Conservation (phyloP, 2,888 invertebrate genomes). For the Choreutis nemorana region DNA sequence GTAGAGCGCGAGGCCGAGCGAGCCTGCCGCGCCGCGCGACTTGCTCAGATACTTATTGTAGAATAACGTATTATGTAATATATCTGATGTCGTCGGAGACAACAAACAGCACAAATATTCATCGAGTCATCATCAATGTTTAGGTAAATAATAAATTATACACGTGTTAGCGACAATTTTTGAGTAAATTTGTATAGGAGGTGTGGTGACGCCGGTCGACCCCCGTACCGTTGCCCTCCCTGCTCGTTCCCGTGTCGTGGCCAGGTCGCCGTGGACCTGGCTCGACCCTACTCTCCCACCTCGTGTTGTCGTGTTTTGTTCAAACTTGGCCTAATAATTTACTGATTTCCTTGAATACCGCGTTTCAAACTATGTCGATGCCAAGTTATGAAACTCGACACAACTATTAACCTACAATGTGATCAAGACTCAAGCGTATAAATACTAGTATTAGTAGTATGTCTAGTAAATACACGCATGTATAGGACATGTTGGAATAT, state of each 20-base stretch:
- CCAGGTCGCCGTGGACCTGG: not conserved
- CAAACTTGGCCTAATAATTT: slow-evolving; percentile 33
- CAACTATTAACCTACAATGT: slow-evolving; percentile 21
- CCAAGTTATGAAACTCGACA: slow-evolving; percentile 19
- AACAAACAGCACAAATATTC: slow-evolving; percentile 31
- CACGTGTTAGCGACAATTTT: slow-evolving; percentile 26
- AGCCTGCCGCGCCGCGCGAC: slow-evolving; percentile 5
- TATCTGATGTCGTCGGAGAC: slow-evolving; percentile 17
- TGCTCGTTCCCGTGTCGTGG: not conserved
- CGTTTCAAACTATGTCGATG: slow-evolving; percentile 16
- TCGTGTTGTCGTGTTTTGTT: slow-evolving; percentile 10
- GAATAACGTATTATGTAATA: slow-evolving; percentile 15
- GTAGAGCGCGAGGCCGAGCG: slow-evolving; percentile 19
- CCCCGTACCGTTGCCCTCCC: not conserved
- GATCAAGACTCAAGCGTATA: slow-evolving; percentile 28
- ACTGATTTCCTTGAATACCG: slow-evolving; percentile 19
- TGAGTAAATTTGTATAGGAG: slow-evolving; percentile 2
- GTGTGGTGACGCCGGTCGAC: not conserved
- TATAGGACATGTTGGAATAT: slow-evolving; percentile 15
- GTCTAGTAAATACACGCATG: slow-evolving; percentile 19
- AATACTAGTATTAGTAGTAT: slow-evolving; percentile 22
- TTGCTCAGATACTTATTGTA: slow-evolving; percentile 11
- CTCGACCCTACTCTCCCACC: not conserved
- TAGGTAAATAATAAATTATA: slow-evolving; percentile 46
- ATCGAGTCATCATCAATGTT: slow-evolving; percentile 46